Percentiles rank a stretch among this genome's conserved stretches.
Evolutionary conservation across 2,113 vertebrate species (phyloP).

Genomic region (Pseudorasbora parva): DNA sequence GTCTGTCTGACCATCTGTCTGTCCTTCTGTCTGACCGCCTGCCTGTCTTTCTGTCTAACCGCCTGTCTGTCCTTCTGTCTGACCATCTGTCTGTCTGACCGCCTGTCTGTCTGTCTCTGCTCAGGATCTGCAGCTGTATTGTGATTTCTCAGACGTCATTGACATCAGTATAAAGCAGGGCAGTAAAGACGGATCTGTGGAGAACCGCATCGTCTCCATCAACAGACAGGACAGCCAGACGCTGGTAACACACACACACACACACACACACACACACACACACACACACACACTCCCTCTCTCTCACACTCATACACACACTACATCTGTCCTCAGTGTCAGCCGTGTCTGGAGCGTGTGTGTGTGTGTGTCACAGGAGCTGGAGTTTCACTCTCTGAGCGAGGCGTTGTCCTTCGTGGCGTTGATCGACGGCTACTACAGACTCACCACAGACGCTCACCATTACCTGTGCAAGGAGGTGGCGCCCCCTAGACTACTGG

Average conservation of each 20-base stretch:
- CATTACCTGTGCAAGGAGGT: constrained; percentile 98
- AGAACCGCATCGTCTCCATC: constrained; percentile 93
- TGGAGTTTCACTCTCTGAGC: constrained; percentile 88
- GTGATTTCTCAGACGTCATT: constrained; percentile 95
- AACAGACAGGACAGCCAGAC: constrained; percentile 90
- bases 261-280: no score
- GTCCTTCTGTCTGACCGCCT: no score
- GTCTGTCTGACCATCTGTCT: no score
- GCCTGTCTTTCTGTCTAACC: no score
- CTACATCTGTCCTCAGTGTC: not conserved
- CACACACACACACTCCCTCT: not conserved
- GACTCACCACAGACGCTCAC: constrained; percentile 91
- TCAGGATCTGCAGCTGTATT: constrained; percentile 90
- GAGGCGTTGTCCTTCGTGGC: constrained; percentile 94
- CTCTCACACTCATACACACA: no score
- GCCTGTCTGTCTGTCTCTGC: no score
- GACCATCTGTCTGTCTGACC: no score
- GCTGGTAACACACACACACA: constrained; percentile 75
- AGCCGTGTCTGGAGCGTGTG: not conserved
- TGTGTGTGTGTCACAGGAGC: constrained; percentile 76
- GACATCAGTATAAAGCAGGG: constrained; percentile 96
- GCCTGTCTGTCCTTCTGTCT: no score
- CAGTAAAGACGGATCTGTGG: constrained; percentile 86
- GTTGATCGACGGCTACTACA: constrained; percentile 94
- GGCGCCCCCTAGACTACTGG: constrained; percentile 87